Evolutionary conservation across 1,140 invertebrate genomes (phyloP).

Genomic region (Gonioctena quinquepunctata): DNA sequence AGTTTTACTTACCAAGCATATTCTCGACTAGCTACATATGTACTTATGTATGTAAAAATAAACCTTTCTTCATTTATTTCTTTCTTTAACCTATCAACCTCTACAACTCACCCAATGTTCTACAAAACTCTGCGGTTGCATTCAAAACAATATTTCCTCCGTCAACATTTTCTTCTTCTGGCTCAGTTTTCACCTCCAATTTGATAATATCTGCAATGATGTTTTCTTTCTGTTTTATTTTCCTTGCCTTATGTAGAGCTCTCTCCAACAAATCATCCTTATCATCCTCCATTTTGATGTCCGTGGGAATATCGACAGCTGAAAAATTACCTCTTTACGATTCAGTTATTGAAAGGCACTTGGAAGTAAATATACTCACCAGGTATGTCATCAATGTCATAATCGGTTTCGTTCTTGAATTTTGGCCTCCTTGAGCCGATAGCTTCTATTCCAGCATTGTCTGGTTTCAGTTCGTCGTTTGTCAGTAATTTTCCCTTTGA

Average conservation of each 20-base stretch:
- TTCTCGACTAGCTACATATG: no score
- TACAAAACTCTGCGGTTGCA: slow-evolving; percentile 95
- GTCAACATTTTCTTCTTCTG: slow-evolving; percentile 52
- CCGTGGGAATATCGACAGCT: slow-evolving; percentile 48
- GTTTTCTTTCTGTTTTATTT: slow-evolving; percentile 66
- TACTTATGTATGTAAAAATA: no score
- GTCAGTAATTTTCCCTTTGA: slow-evolving; percentile 59
- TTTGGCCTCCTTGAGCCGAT: slow-evolving; percentile 59
- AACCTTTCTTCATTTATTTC: no score
- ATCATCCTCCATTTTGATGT: slow-evolving; percentile 69
- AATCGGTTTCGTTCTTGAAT: slow-evolving; percentile 34
- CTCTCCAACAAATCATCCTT: slow-evolving; percentile 75
- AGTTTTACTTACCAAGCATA: no score
- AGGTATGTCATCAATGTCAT: slow-evolving; percentile 62
- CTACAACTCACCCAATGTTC: slow-evolving; percentile 74
- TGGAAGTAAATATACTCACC: slow-evolving; percentile 48
- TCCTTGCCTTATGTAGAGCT: slow-evolving; percentile 75
- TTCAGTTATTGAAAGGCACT: neutral
- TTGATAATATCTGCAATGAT: slow-evolving; percentile 55
- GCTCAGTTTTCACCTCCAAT: slow-evolving; percentile 57
- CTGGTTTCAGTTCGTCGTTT: slow-evolving; percentile 64
- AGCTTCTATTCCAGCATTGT: slow-evolving; percentile 59
- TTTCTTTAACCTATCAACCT: no score
- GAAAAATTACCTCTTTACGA: neutral
- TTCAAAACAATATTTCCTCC: slow-evolving; percentile 79